Conservation (phyloP, 1,140 invertebrate genomes). For the Drosophila mojavensis region DNA sequence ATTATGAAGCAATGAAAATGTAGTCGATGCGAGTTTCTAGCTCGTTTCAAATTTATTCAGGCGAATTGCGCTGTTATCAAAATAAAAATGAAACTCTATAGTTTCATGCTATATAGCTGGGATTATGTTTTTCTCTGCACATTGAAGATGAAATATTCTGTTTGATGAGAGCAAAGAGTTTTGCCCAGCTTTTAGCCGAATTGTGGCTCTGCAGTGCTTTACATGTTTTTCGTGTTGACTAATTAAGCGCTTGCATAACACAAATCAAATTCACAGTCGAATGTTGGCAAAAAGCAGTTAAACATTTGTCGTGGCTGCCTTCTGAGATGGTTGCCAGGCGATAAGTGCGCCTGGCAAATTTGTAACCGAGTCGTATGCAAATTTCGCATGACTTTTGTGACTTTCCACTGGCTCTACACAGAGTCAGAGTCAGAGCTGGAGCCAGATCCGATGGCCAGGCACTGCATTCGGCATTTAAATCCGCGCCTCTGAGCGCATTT, state of each 20-base stretch:
- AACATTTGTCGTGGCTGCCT: conserved; percentile 45
- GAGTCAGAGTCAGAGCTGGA: too few relatives aligned
- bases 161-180: background rate
- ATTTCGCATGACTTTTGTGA: conserved; percentile 45
- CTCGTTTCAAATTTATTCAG: background rate
- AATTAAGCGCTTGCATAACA: conserved; percentile 14
- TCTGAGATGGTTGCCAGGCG: conserved; percentile 27
- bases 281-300: background rate
- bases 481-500: conserved; percentile 38
- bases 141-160: background rate
- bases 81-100: background rate
- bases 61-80: background rate
- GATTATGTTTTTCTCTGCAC: too few relatives aligned
- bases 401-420: conserved; percentile 17
- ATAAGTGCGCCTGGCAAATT: conserved; percentile 43
- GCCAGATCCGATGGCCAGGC: background rate
- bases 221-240: background rate
- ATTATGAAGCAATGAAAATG: conserved; percentile 5
- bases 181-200: background rate
- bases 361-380: conserved; percentile 42
- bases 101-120: too few relatives aligned
- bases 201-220: background rate
- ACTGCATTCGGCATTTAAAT: conserved; percentile 23
- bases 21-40: background rate
- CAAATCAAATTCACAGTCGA: conserved; percentile 1